Evolutionary conservation across 23 tunicate species (phyloP).

Genomic region (Ciona savignyi): DNA sequence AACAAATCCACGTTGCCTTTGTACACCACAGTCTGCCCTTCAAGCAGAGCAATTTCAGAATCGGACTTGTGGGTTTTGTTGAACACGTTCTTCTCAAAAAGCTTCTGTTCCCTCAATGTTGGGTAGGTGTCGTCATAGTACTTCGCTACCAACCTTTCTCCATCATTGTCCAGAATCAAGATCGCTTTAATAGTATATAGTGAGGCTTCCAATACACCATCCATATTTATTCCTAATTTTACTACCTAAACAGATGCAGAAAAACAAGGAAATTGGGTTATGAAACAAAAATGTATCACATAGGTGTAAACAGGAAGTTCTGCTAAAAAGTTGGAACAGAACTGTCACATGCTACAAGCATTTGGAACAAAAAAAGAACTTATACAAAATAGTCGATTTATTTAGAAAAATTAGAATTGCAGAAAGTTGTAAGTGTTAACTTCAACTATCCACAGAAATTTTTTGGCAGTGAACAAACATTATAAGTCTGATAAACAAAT

Average conservation of each 20-base stretch:
- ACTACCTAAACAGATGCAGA: background rate
- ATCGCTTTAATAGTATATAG: constrained; percentile 92
- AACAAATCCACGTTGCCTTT: constrained; percentile 95
- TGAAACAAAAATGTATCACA: background rate
- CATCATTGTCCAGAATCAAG: constrained; percentile 93
- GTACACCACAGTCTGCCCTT: constrained; percentile 97
- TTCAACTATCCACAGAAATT: too few relatives aligned
- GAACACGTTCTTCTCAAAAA: constrained; percentile 85
- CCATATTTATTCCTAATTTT: constrained; percentile 32
- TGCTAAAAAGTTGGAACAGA: too few relatives aligned
- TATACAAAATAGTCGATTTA: background rate
- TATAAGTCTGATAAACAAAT: too few relatives aligned
- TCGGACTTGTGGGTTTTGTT: constrained; percentile 88
- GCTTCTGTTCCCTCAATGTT: constrained; percentile 69
- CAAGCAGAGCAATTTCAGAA: constrained; percentile 94
- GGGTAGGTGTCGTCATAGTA: constrained; percentile 96
- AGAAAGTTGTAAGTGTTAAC: too few relatives aligned
- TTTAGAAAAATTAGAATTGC: background rate
- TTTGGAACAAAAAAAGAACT: background rate
- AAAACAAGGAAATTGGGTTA: background rate
- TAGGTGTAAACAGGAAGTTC: too few relatives aligned
- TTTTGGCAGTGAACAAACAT: too few relatives aligned
- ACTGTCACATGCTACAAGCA: background rate
- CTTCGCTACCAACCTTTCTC: constrained; percentile 78
- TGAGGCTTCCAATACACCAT: constrained; percentile 53